Evolutionary conservation across 1,140 invertebrate genomes (phyloP).

Genomic region (Drosophila asahinai): DNA sequence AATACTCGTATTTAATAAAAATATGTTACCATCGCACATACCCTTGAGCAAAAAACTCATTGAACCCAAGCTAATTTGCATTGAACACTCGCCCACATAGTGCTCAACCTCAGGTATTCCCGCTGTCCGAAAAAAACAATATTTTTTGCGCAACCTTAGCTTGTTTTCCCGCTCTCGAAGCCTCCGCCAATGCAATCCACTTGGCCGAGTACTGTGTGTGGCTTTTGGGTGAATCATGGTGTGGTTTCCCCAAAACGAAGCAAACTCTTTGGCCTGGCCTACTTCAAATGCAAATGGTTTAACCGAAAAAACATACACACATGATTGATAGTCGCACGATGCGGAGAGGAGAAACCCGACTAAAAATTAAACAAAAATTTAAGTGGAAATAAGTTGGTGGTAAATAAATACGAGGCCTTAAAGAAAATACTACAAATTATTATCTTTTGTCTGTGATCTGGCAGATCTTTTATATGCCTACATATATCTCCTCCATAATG

Average conservation of each 20-base stretch:
- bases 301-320: conserved; percentile 15
- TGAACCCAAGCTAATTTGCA: conserved; percentile 50
- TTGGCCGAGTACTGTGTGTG: conserved; percentile 45
- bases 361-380: conserved; percentile 19
- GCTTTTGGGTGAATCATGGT: conserved; percentile 58
- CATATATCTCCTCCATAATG: neutral
- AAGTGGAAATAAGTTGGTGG: conserved; percentile 11
- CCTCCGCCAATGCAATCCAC: conserved; percentile 23
- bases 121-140: conserved; percentile 25
- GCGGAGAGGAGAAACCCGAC: conserved; percentile 40
- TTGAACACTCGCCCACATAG: conserved; percentile 56
- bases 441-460: neutral
- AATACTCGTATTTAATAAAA: no score
- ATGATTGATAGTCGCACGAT: conserved; percentile 21
- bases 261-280: conserved; percentile 51
- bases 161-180: conserved; percentile 40
- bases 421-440: conserved; percentile 10
- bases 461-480: neutral
- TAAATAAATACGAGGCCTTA: conserved; percentile 36
- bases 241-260: conserved; percentile 68
- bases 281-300: conserved; percentile 68
- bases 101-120: conserved; percentile 56
- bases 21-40: neutral
- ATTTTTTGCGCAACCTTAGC: conserved; percentile 70
- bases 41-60: conserved; percentile 38